Evolutionary conservation across 2,888 invertebrate genomes (phyloP), one percentile per base, ranked within the genome.

Genomic region (Adineta ricciae): DNA sequence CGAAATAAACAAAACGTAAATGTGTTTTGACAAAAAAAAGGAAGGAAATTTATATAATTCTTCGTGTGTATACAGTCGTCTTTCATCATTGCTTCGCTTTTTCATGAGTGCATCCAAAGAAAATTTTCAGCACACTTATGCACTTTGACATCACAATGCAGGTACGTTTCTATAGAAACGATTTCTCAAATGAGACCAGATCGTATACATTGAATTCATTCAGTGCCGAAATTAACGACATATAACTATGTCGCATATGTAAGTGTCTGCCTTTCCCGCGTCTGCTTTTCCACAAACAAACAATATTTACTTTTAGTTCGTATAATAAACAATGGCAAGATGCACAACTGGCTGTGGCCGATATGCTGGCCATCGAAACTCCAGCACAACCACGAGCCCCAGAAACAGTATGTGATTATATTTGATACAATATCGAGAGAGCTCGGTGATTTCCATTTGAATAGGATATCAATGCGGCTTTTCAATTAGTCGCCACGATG

Each of bases 401-500:
- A 87, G 90, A 90, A 86, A 89, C 89, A 87, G 90, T 90, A 87
- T 87, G 87, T 86, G 16, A 4, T 21, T 19, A 78, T 83, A 27
- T 24, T 83, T 19, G 0, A 64, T 16, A 84, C 7, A 24, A 14
- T 36, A 4, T 27, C 5, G 14, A 36, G 4, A 36, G 24, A n/a
- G n/a, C n/a, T n/a, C n/a, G 27, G 7, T 27, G 86, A 0, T 83
- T 85, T 83, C 83, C 84, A 83, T 86, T 84, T 85, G 87, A 88
- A 27, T 87, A 91, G 91, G 90, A 91, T 87, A 88, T 89, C 73
- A 85, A 88, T 49, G 89, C 89, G 78, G 90, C 90, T 0, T 90
- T 91, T 86, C 90, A 91, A 86, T 88, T 89, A 32, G 86, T 91
- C 83, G 90, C 91, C 0, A 90, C 90, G 1, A 89, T 96, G 84